Evolutionary conservation across 92 coral and sea anemone species (phyloP).

Genomic region (Phenganax stokvisi): DNA sequence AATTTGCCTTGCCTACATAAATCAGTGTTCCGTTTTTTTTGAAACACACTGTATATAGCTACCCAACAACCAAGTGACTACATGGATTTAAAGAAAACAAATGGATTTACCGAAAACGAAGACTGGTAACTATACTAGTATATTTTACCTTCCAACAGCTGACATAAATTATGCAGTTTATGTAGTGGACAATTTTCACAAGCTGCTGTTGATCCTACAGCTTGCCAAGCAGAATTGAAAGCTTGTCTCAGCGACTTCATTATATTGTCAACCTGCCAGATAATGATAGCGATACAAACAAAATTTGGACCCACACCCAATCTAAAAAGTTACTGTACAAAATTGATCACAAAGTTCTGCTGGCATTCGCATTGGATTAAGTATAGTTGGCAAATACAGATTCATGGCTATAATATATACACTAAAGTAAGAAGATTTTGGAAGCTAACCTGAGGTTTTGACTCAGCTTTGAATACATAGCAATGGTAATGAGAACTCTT

Average conservation of each 20-base stretch:
- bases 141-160: conserved; percentile 67
- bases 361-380: too few species aligned
- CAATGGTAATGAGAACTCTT: conserved; percentile 63
- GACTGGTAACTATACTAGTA: background rate
- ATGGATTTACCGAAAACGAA: background rate
- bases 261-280: conserved; percentile 76
- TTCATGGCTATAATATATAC: too few species aligned
- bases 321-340: too few species aligned
- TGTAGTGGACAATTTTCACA: conserved; percentile 94
- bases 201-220: conserved; percentile 73
- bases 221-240: conserved; percentile 92
- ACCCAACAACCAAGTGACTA: background rate
- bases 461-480: conserved; percentile 85
- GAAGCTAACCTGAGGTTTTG: conserved; percentile 64
- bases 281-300: background rate
- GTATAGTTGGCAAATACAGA: too few species aligned
- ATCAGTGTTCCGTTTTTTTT: too few species aligned
- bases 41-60: too few species aligned
- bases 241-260: conserved; percentile 89
- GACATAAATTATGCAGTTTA: conserved; percentile 76
- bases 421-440: too few species aligned
- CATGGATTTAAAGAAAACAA: background rate
- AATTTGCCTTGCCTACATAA: too few species aligned
- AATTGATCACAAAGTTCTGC: too few species aligned
- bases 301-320: too few species aligned